phyloP scores from a whole-genome alignment of 2,113 vertebrate species.

The Gambusia affinis region DNA sequence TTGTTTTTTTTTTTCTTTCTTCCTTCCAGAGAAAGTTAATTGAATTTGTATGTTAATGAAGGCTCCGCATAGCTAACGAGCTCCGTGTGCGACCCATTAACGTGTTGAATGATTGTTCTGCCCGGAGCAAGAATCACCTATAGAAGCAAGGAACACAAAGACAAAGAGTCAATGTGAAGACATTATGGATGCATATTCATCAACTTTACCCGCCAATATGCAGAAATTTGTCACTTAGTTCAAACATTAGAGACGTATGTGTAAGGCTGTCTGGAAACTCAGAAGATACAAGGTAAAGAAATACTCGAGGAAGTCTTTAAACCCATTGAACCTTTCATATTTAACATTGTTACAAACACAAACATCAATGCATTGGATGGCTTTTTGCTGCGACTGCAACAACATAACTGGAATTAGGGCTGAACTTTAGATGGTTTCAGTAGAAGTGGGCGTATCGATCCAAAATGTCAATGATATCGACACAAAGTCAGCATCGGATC shows the following conservation, averaged over 20 bases:
- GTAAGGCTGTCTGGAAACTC: background rate
- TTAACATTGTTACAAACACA: background rate
- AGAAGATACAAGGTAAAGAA: background rate
- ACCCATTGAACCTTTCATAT: background rate
- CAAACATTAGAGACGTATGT: conserved; percentile 11
- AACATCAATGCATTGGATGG: no score
- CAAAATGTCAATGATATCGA: no score
- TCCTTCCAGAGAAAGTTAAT: conserved; percentile 73
- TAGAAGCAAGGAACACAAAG: conserved; percentile 73
- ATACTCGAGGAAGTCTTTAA: background rate
- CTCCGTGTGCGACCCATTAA: conserved; percentile 82
- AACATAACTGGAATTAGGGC: no score
- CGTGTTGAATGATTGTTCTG: conserved; percentile 81
- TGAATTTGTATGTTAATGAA: conserved; percentile 85
- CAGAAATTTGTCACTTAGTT: conserved; percentile 37
- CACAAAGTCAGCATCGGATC: no score
- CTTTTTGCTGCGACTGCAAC: no score
- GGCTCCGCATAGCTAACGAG: conserved; percentile 80
- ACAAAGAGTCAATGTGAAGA: conserved; percentile 78
- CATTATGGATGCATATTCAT: conserved; percentile 74
- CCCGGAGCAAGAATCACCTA: conserved; percentile 79
- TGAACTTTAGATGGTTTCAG: no score
- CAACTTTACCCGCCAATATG: conserved; percentile 54
- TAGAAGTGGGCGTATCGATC: no score
- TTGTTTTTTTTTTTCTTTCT: conserved; percentile 58